Evolutionary conservation across 1,140 invertebrate species (phyloP), one percentile per base, ranked within the genome.

Genomic region (Asobara japonica): DNA sequence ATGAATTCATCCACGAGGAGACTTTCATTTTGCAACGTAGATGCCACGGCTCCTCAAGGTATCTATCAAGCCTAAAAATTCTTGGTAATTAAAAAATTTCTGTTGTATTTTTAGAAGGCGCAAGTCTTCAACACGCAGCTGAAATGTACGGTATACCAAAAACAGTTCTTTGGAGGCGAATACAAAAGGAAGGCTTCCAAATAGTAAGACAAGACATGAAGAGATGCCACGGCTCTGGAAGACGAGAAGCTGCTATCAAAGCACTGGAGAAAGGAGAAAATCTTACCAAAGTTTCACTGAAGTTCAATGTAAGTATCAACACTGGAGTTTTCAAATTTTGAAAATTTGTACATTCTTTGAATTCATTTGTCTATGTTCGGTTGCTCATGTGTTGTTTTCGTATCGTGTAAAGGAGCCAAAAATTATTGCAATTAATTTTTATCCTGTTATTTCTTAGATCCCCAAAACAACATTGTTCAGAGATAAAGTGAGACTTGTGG

Each of bases 401-500:
- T n/a, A n/a, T n/a, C n/a, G n/a, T n/a, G n/a, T n/a, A n/a, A n/a
- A 29, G 11, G n/a, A 41, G 18, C 16, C 31, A 64, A 41, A 27
- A 25, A 38, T 45, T 1, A 45, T 48, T 7, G 10, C 10, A 4
- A 27, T 67, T 18, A 48, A 48, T 67, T 48, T n/a, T n/a, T n/a
- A n/a, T n/a, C n/a, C n/a, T n/a, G n/a, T n/a, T 48, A 61, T 38
- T 20, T 79, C 77, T 66, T 48, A 89, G 87, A 90, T 91, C 79
- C 90, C 90, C 70, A 90, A 90, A 82, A 90, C 90, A 13, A 91
- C 90, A 11, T 78, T 91, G 20, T 90, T 90, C 74, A 78, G 90
- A 33, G 90, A 91, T 38, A 91, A 91, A 77, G 83, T 86, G 6
- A 85, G 86, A 16, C 79, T 91, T 0, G 87, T 90, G 2, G 85